A percentile compares a stretch with the other conserved stretches of the same genome.
Evolutionary conservation across 1,140 invertebrate genomes (phyloP).

Genomic region (Drosophila pallidifrons): DNA sequence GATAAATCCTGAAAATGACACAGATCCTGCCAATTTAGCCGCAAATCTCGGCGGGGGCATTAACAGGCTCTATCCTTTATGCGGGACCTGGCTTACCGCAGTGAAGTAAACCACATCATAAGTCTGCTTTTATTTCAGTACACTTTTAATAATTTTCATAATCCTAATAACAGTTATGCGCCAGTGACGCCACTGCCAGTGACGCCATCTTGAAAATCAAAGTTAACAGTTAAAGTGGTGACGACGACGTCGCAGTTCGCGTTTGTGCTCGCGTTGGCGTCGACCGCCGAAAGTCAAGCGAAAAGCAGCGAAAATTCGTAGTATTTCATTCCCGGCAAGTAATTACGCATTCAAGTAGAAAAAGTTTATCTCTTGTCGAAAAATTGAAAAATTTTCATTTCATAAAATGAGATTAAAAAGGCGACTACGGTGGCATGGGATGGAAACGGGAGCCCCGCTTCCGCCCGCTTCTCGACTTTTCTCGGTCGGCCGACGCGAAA

Average conservation of each 20-base stretch:
- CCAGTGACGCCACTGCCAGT: slow-evolving; percentile 52
- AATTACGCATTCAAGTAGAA: slow-evolving; percentile 83
- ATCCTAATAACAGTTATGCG: slow-evolving; percentile 75
- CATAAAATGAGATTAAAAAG: slow-evolving; percentile 82
- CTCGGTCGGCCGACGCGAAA: slow-evolving; percentile 35
- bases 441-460: not conserved
- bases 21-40: slow-evolving; percentile 4
- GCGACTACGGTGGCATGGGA: slow-evolving; percentile 33
- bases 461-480: not conserved
- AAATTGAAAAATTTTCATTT: slow-evolving; percentile 82
- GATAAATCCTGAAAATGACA: not conserved
- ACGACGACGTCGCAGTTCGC: slow-evolving; percentile 28
- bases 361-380: slow-evolving; percentile 82
- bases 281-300: slow-evolving; percentile 62
- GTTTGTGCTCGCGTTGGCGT: slow-evolving; percentile 21
- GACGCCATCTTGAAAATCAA: slow-evolving; percentile 78
- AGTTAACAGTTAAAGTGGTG: slow-evolving; percentile 63
- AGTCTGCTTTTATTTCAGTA: slow-evolving; percentile 56
- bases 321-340: slow-evolving; percentile 66
- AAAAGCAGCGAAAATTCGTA: slow-evolving; percentile 54
- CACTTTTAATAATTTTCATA: slow-evolving; percentile 72
- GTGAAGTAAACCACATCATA: slow-evolving; percentile 65
- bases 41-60: slow-evolving; percentile 2
- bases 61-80: not conserved
- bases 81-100: slow-evolving; percentile 7